Base-by-base conservation (phyloP, 35 echinoderm and acorn worm species). In the Amphiura filiformis region DNA sequence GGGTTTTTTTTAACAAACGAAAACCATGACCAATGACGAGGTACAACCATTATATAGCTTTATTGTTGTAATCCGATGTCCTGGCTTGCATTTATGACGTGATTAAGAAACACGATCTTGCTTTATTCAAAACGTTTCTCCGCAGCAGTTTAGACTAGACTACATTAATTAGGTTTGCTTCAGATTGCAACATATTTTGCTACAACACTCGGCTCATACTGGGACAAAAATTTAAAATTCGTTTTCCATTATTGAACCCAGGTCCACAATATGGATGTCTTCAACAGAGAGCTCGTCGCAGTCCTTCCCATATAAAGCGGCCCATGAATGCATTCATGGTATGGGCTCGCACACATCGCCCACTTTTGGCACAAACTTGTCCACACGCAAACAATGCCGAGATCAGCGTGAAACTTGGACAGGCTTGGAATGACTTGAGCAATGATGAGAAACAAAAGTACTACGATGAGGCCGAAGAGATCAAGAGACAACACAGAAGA, bases 311-410 rank as follows among this genome's bases (percentile, higher is more conserved):
- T 36, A 57, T 91, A 31, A 84, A 84, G 1, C 82, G 89, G 26
- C 89, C 89, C 0, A 91, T 91, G 89, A 91, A 91, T 61, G 89
- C 89, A 47, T 91, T 91, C 57, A 91, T 91, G 89, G 89, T 91
- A 31, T 91, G 89, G 89, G 89, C 89, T 3, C 38, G 76, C 28
- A 44, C 36, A 30, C 65, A 91, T 34, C n/a, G 89, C 28, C 81
- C 89, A 0, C 70, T 84, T 26, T 36, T 91, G 42, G 89, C 89
- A 12, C 44, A 91, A 38, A n/a, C 13, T 28, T 39, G 35, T 40
- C 65, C 52, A 35, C 35, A 75, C 26, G 52, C 42, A 39, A 76
- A 90, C 64, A 83, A 84, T 37, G 82, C 89, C 13, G 81, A 84
- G 31, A 91, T 91, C 34, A 91, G 89, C 75, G 82, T 91, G 14